Evolutionary conservation across 2,797 vertebrate species (phyloP).

Genomic region (Threskiornis aethiopicus): DNA sequence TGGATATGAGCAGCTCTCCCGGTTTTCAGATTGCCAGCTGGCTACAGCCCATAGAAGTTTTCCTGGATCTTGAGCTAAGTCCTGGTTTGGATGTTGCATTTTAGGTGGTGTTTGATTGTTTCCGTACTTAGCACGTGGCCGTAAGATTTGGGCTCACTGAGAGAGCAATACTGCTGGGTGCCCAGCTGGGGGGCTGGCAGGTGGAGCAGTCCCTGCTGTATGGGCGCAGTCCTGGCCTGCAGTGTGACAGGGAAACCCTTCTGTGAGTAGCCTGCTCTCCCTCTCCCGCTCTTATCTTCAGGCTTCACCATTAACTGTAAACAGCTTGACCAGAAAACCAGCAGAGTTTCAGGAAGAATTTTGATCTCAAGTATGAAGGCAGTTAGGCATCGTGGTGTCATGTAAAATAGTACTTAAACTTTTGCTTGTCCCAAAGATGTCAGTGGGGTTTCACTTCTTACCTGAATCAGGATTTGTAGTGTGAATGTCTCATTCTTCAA

Average conservation of each 20-base stretch:
- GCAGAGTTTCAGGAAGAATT: background rate
- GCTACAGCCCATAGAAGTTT: background rate
- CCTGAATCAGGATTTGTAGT: background rate
- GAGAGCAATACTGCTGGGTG: background rate
- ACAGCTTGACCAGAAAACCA: background rate
- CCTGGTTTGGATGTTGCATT: background rate
- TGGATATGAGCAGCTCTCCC: background rate
- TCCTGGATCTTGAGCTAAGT: background rate
- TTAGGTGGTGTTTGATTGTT: background rate
- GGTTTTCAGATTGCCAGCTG: background rate
- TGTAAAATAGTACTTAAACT: background rate
- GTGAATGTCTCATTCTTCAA: background rate
- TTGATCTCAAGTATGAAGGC: background rate
- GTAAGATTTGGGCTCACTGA: fast-evolving
- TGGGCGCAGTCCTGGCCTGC: background rate
- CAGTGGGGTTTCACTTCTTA: background rate
- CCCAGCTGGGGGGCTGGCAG: background rate
- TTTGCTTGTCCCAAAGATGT: background rate
- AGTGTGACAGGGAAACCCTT: background rate
- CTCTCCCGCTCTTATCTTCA: background rate
- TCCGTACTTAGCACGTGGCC: background rate
- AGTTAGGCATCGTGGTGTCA: fast-evolving
- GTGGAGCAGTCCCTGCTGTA: background rate
- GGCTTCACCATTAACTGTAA: background rate
- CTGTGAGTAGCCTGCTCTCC: background rate